Conservation (phyloP, 2,888 invertebrate genomes). For the Lamproptera curius region DNA sequence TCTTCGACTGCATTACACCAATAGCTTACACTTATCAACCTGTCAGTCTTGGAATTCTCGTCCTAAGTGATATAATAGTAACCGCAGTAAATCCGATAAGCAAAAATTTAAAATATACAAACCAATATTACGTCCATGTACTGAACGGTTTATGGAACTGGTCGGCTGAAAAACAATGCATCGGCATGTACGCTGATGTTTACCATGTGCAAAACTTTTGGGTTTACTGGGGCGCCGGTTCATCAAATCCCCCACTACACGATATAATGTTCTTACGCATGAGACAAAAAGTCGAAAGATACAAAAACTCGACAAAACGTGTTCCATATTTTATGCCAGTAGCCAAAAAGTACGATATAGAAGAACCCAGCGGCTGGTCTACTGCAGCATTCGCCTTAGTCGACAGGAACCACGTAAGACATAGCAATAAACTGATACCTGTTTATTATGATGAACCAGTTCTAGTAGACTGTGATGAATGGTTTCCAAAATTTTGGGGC, state of each 20-base stretch:
- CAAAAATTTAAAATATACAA: not conserved
- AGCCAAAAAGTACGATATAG: not conserved
- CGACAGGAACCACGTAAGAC: not conserved
- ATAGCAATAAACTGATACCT: not conserved
- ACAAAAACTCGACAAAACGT: not conserved
- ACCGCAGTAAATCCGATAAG: conserved; percentile 4
- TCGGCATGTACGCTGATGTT: no score
- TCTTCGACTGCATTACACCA: conserved; percentile 10
- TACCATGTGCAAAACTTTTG: conserved; percentile 10
- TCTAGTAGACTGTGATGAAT: conserved; percentile 10
- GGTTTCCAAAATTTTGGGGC: conserved; percentile 9
- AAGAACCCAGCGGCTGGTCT: conserved; percentile 7
- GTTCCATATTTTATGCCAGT: not conserved
- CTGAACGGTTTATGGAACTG: not conserved
- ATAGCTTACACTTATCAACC: conserved; percentile 1
- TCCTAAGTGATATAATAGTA: conserved; percentile 2
- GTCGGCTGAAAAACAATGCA: no score
- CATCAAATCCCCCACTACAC: conserved; percentile 3
- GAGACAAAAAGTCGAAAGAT: no score
- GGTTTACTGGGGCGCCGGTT: conserved; percentile 3
- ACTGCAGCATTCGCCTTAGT: conserved; percentile 7
- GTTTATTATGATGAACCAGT: conserved; percentile 5
- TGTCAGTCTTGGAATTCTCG: not conserved
- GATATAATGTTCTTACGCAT: conserved; percentile 9
- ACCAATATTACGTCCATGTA: not conserved